Evolutionary conservation across 2,797 vertebrate genomes (phyloP), one percentile per base, ranked within the genome.

Genomic region (Percopsis omiscomaycus): DNA sequence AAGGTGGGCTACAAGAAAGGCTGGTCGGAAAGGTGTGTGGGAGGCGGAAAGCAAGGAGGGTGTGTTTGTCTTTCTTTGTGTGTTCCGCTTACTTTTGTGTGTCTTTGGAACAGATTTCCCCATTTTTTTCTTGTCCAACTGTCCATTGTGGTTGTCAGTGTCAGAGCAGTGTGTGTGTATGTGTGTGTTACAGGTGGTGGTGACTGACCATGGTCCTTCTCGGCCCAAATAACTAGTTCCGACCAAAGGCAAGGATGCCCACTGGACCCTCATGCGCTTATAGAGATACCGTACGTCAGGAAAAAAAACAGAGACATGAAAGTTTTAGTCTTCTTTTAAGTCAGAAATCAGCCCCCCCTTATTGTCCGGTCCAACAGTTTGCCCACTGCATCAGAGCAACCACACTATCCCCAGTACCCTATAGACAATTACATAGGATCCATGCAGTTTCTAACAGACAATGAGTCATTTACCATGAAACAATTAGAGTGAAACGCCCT

Each of bases 1-100:
- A 91, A 90, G 89, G 86, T 88, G 90, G 89, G 86, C 83, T 82
- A 76, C 81, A 86, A 83, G 77, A 80, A 84, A 85, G 66, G 64
- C 57, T 52, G 55, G 66, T 66, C 64, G 74, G 73, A 88, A 86
- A 89, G 79, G 85, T 85, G 83, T 74, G 81, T 70, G 73, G 76
- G 68, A 61, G 69, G 64, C 60, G 62, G 68, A 85, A 81, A 85
- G 73, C 67, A 75, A 75, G 80, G 62, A 67, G 27, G 49, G 54
- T 50, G 71, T 65, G 22, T 53, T 73, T 66, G 54, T 54, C 66
- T 84, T 84, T 84, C 73, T 66, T 78, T 69, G 42, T 70, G 68
- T 49, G 61, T 71, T 78, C 61, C 56, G 55, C 78, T 79, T 68
- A 78, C 83, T 81, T 78, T 82, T 81, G 72, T 70, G 65, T 29